Conservation (phyloP, 2,888 invertebrate genomes). For the Cyclophora albipunctata region DNA sequence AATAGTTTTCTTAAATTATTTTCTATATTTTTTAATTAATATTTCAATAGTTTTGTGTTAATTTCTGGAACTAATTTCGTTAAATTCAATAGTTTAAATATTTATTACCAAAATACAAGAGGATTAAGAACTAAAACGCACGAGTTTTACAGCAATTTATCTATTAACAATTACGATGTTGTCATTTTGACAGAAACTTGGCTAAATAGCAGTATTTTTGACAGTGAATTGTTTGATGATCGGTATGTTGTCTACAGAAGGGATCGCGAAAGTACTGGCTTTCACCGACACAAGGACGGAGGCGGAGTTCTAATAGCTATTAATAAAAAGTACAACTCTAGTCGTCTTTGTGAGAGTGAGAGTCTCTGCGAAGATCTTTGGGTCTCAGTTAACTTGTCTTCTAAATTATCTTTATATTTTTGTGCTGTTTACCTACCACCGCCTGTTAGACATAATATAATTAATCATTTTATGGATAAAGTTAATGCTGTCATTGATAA, state of each 20-base stretch:
- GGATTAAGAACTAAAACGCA: slow-evolving; percentile 3
- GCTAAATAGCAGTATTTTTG: not conserved
- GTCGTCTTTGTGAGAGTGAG: not conserved
- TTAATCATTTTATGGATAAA: not conserved
- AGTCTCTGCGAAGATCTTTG: not conserved
- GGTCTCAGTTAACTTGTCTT: not conserved
- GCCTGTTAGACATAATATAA: not conserved
- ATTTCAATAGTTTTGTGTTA: no score
- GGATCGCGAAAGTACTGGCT: not conserved
- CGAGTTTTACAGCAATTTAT: not conserved
- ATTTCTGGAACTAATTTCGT: not conserved
- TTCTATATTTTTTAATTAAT: no score
- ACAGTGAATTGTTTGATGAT: not conserved
- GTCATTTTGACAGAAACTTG: slow-evolving; percentile 1
- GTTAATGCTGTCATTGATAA: not conserved
- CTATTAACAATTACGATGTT: not conserved
- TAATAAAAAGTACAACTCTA: not conserved
- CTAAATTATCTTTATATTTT: not conserved
- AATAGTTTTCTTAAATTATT: not conserved
- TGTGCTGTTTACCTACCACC: not conserved
- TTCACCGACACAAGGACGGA: not conserved
- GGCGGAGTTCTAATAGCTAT: not conserved
- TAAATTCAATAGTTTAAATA: slow-evolving; percentile 2
- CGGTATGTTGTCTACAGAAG: slow-evolving; percentile 1
- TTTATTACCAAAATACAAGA: slow-evolving; percentile 5